A percentile compares a stretch with the other conserved stretches of the same genome.
Evolutionary conservation across 2,797 vertebrate species (phyloP).

Genomic region (Arnoldichthys spilopterus): DNA sequence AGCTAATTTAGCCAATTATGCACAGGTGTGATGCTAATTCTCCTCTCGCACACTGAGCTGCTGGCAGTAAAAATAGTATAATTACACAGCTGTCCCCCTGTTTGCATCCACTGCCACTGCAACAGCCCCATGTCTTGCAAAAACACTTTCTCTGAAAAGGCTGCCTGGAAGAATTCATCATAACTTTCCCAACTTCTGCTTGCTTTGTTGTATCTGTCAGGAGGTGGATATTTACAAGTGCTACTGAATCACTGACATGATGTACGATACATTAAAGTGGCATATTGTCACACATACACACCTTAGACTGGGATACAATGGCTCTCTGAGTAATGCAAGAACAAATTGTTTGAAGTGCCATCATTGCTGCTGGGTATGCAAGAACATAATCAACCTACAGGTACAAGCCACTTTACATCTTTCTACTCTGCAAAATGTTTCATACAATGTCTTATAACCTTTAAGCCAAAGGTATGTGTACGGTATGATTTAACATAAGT

Average conservation of each 20-base stretch:
- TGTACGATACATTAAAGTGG: constrained; percentile 11
- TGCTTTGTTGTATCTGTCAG: constrained; percentile 52
- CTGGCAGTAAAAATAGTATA: constrained; percentile 84
- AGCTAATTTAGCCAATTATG: constrained; percentile 85
- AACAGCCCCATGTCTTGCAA: constrained; percentile 57
- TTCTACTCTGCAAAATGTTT: not conserved
- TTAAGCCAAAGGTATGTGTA: too few relatives aligned
- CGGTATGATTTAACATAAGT: too few relatives aligned
- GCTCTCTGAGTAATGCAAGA: not conserved
- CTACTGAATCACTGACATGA: constrained; percentile 25
- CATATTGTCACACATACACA: constrained; percentile 9
- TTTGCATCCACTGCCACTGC: constrained; percentile 67
- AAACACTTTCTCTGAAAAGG: constrained; percentile 54
- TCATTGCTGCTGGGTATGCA: not conserved
- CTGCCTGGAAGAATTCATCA: constrained; percentile 46
- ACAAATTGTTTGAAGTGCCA: not conserved
- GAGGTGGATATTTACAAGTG: constrained; percentile 38
- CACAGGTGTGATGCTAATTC: constrained; percentile 87
- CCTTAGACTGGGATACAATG: constrained; percentile 8
- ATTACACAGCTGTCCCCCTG: constrained; percentile 78
- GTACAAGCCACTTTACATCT: not conserved
- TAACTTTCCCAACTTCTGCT: constrained; percentile 53
- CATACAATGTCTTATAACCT: not conserved
- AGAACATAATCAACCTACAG: not conserved
- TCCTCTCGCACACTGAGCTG: constrained; percentile 75